Evolutionary conservation across 2,113 vertebrate species (phyloP).

Genomic region (Vulpes lagopus): DNA sequence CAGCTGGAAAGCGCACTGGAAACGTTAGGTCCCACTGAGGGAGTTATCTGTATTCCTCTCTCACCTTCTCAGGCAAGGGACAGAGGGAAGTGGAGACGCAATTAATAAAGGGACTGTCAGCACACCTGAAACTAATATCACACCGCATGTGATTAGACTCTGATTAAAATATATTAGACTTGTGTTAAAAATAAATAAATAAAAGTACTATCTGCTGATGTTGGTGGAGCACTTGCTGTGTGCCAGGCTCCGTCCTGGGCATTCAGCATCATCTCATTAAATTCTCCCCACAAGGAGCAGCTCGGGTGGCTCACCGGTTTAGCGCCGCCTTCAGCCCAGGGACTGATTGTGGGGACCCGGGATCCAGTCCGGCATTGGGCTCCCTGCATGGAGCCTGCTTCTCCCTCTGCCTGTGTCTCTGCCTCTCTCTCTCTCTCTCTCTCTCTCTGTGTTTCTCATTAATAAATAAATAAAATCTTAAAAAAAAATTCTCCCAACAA

Average conservation of each 20-base stretch:
- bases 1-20: neutral
- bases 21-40: neutral
- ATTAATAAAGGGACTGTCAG: neutral
- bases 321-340: no score
- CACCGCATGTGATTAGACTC: neutral
- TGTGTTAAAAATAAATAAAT: neutral
- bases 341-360: no score
- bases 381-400: no score
- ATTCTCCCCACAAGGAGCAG: no score
- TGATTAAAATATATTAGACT: neutral
- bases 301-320: no score
- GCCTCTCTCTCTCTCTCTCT: no score
- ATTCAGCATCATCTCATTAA: neutral
- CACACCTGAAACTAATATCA: neutral
- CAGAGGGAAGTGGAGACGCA: neutral
- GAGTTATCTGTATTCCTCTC: neutral
- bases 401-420: no score
- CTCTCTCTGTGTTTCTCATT: no score
- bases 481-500: no score
- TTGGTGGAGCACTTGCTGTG: neutral
- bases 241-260: neutral
- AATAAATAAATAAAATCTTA: no score
- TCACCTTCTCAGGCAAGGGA: neutral
- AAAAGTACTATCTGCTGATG: neutral
- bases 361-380: accelerated